Conservation (phyloP, 2,113 vertebrate genomes). For the Hypocryptadius cinnamomeus region DNA sequence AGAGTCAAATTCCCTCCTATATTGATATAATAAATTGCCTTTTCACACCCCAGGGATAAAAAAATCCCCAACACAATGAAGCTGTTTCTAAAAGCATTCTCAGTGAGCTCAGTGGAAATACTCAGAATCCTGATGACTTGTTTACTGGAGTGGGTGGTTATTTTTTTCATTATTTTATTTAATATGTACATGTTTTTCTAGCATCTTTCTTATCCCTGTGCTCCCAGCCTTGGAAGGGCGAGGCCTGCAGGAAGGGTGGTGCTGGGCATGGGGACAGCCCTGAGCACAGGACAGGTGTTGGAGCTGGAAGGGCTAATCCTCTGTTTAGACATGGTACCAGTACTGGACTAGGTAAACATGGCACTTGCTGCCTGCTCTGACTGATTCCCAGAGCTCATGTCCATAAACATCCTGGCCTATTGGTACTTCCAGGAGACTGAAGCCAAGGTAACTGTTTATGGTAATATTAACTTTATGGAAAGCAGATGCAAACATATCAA, state of each 20-base stretch:
- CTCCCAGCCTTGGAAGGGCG: neutral
- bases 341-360: neutral
- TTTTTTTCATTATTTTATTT: neutral
- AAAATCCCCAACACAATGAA: neutral
- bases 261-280: neutral
- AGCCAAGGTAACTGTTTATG: slow-evolving; percentile 15
- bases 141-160: neutral
- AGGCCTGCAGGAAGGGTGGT: neutral
- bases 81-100: neutral
- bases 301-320: neutral
- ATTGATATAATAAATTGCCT: neutral
- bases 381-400: neutral
- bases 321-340: neutral
- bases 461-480: neutral
- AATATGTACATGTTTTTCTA: neutral
- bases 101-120: neutral
- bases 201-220: neutral
- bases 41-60: neutral
- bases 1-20: neutral
- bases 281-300: neutral
- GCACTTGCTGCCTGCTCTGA: neutral
- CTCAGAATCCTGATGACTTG: neutral
- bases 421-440: neutral
- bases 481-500: neutral
- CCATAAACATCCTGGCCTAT: neutral